Base-by-base conservation (phyloP, 2,888 invertebrate species). In the Mimachlamys varia region DNA sequence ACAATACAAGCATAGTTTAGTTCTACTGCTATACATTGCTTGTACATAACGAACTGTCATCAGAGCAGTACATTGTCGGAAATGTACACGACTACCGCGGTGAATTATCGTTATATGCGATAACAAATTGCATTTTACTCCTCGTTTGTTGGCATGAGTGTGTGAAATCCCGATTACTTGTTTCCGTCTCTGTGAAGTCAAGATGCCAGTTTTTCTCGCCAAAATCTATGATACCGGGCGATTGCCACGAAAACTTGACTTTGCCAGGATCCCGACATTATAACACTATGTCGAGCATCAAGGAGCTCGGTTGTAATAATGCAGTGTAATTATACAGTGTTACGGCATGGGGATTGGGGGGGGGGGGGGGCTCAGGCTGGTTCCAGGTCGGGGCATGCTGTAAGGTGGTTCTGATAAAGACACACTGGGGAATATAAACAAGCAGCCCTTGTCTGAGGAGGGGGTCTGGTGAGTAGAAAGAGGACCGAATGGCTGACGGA, bases 351-450 rank as follows among this genome's bases (percentile, higher is more conserved):
- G n/a, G n/a, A n/a, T n/a, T n/a, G n/a, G n/a, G n/a, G n/a, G n/a
- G n/a, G 76, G 4, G 76, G 1, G 33, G 33, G 33, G 0, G 76
- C 27, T 76, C 76, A 15, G 27, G 76, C 27, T 7, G 0, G 76
- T 76, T 33, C 33, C 76, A 76, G 76, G 33, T 12, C 12, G 27
- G 33, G 27, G 33, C 76, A 27, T 76, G 27, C 33, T 76, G 76
- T 33, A 33, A 76, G 76, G 76, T 76, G 76, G 76, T 76, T 76
- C 76, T 76, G 76, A 76, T 76, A 76, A 76, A 76, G 76, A 76
- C 33, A 12, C 4, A 12, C 76, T 76, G 76, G 33, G 27, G 76
- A 76, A 76, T 76, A 76, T 76, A 76, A 76, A 76, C 33, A 76
- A 76, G 17, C 76, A 76, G 0, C 76, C 27, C 33, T 33, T 76